Percentiles rank a stretch among this genome's conserved stretches.
Conservation (phyloP, 2,113 vertebrate species). For the Phrynosoma platyrhinos region DNA sequence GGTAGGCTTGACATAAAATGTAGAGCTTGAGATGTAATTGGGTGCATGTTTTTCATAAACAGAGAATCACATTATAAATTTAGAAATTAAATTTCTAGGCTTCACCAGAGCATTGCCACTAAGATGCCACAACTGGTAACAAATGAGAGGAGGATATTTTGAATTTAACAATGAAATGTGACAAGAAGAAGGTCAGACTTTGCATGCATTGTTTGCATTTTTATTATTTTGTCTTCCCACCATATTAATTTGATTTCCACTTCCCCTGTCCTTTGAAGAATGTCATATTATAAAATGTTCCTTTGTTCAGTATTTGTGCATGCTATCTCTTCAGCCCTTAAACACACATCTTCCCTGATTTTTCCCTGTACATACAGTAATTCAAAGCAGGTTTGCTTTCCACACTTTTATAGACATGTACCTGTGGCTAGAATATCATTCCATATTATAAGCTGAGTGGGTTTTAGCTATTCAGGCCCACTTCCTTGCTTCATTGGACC, state of each 20-base stretch:
- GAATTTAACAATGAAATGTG: neutral
- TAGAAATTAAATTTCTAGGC: conserved; percentile 44
- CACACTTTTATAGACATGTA: neutral
- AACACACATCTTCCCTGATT: neutral
- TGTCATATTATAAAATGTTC: neutral
- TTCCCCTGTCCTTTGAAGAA: neutral
- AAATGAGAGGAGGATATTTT: neutral
- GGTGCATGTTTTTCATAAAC: conserved; percentile 41
- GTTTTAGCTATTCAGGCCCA: neutral
- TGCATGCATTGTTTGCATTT: neutral
- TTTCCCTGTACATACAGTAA: neutral
- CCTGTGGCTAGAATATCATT: neutral
- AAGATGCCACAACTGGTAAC: neutral
- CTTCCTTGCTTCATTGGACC: neutral
- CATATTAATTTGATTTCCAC: neutral
- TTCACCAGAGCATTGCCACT: conserved; percentile 47
- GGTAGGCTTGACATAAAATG: conserved; percentile 72
- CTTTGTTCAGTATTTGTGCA: neutral
- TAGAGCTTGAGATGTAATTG: conserved; percentile 36
- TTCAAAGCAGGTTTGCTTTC: neutral
- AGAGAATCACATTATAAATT: conserved; percentile 36
- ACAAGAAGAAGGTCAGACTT: neutral
- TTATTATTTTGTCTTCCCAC: neutral
- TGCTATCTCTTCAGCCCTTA: neutral
- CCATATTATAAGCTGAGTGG: neutral